Conservation (phyloP, 1,140 invertebrate species). For the Aphaenogaster floridana region DNA sequence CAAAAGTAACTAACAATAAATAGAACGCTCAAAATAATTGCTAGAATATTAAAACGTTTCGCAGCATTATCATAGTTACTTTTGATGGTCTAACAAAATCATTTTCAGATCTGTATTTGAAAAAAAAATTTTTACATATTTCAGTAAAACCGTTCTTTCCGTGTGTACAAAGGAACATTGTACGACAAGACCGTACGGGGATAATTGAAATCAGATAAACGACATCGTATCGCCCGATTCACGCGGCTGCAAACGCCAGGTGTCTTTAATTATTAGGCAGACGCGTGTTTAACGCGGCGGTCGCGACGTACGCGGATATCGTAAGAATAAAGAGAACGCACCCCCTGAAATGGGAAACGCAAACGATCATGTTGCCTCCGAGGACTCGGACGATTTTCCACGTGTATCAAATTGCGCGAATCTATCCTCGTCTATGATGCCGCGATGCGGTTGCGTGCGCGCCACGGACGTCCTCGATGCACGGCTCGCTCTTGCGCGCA, state of each 20-base stretch:
- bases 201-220: slow-evolving; percentile 48
- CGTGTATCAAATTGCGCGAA: slow-evolving; percentile 55
- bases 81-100: no score
- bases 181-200: background rate
- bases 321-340: slow-evolving; percentile 82
- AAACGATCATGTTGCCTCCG: slow-evolving; percentile 88
- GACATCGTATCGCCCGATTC: background rate
- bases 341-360: slow-evolving; percentile 89
- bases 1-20: no score
- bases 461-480: slow-evolving; percentile 12
- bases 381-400: slow-evolving; percentile 37
- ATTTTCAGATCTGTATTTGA: no score
- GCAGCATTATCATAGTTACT: no score
- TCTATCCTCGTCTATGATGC: slow-evolving; percentile 42
- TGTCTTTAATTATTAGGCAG: slow-evolving; percentile 33
- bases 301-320: background rate
- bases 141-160: no score
- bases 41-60: no score
- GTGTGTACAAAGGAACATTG: background rate
- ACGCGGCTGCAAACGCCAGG: slow-evolving; percentile 1
- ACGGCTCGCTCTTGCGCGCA: slow-evolving; percentile 24
- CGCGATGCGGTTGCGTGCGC: slow-evolving; percentile 19
- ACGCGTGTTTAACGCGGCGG: background rate
- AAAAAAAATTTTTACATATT: no score
- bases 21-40: no score